Evolutionary conservation across 2,888 invertebrate species (phyloP).

Genomic region (Apoda limacodes): DNA sequence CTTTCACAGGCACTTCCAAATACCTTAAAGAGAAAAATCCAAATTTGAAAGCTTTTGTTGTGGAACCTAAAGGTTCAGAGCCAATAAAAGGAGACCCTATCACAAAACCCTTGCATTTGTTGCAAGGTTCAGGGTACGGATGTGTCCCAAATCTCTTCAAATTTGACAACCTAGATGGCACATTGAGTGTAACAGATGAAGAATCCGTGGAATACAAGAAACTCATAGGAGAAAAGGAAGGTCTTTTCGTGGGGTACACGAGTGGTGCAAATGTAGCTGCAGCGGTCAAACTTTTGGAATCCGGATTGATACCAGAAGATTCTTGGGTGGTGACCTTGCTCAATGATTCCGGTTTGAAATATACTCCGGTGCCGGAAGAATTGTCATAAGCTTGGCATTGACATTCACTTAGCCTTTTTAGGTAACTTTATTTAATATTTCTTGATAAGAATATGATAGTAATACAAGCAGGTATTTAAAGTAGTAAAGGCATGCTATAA

Average conservation of each 20-base stretch:
- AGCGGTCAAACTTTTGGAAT: slow-evolving; percentile 46
- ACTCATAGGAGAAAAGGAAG: slow-evolving; percentile 49
- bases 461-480: too few relatives aligned
- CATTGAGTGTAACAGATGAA: slow-evolving; percentile 48
- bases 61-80: slow-evolving; percentile 53
- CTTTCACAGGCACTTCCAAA: slow-evolving; percentile 46
- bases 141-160: slow-evolving; percentile 49
- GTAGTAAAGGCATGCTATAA: too few relatives aligned
- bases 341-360: slow-evolving; percentile 52
- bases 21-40: slow-evolving; percentile 53
- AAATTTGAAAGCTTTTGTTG: slow-evolving; percentile 41
- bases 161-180: slow-evolving; percentile 48
- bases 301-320: slow-evolving; percentile 43
- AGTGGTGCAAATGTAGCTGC: slow-evolving; percentile 59
- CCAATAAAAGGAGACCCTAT: slow-evolving; percentile 48
- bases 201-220: slow-evolving; percentile 44
- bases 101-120: slow-evolving; percentile 52
- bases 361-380: slow-evolving; percentile 45
- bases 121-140: slow-evolving; percentile 60
- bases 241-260: slow-evolving; percentile 55
- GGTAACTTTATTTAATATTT: too few relatives aligned
- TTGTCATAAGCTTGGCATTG: too few relatives aligned
- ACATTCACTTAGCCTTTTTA: too few relatives aligned
- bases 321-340: slow-evolving; percentile 55
- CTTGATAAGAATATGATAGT: too few relatives aligned